Evolutionary conservation across 2,113 vertebrate species (phyloP), one percentile per base, ranked within the genome.

Genomic region (Phrynosoma platyrhinos): DNA sequence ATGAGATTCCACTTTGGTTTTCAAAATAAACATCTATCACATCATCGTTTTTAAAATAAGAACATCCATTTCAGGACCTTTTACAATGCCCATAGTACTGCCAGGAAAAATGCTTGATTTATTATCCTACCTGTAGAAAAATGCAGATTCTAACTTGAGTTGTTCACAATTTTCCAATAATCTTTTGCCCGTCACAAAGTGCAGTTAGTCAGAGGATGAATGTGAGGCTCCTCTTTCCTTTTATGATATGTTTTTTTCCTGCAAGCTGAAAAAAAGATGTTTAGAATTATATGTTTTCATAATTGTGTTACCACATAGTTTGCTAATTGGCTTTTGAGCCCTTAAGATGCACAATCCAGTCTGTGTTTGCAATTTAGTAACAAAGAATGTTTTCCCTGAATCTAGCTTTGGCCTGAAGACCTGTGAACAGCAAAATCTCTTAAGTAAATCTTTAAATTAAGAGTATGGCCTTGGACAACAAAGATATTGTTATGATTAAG

Each of bases 191-290:
- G 0, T 86, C 90, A 89, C 79, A 75, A 87, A 94, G 91, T 90
- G 93, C 86, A 94, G 81, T 94, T 94, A 95, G 90, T 91, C 85
- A 86, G 80, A 79, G 90, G 87, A 92, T 93, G 86, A 79, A 84
- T n/a, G 12, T 88, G 91, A 94, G 85, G 85, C 90, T 93, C 91
- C 86, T 86, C 92, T 84, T 53, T 23, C 9, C 47, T 9, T 25
- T 40, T 9, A 71, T n/a, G 1, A 71, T 9, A 6, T 30, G 8
- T 71, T 66, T 21, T 66, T 27, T n/a, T 71, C n/a, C 30, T 14
- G 13, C 85, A 95, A 94, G 85, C 27, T 30, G 30, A 78, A 90
- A 93, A 93, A 84, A 84, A 32, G 0, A 85, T 86, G 74, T 94
- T 96, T 93, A 91, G 62, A 81, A 93, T 93, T 89, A 52, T 32